A percentile compares a stretch with the other conserved stretches of the same genome.
phyloP scores from a whole-genome alignment of 1,140 invertebrate species.

The Asbolus verrucosus region DNA sequence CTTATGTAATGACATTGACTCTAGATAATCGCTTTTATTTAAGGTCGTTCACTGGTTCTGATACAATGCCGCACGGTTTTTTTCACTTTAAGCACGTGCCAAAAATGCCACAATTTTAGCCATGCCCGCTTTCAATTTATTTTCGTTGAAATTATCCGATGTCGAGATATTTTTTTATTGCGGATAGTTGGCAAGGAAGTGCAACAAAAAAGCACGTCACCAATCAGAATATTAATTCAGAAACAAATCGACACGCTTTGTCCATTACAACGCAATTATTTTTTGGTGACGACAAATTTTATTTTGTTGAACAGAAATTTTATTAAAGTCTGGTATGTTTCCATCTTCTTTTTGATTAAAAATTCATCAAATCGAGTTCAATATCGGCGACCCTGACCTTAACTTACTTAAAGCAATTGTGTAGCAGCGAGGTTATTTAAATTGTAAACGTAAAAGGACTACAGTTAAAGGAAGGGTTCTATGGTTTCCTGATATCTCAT shows the following conservation, averaged over 20 bases:
- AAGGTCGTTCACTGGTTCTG: slow-evolving; percentile 23
- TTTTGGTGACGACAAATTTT: too few relatives aligned
- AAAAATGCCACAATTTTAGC: slow-evolving; percentile 1
- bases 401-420: not conserved
- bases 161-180: too few relatives aligned
- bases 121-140: not conserved
- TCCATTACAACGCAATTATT: too few relatives aligned
- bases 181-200: not conserved
- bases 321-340: too few relatives aligned
- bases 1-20: too few relatives aligned
- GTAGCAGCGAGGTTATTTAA: not conserved
- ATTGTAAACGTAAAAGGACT: not conserved
- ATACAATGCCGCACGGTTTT: too few relatives aligned
- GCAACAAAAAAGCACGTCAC: too few relatives aligned
- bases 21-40: not conserved
- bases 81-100: slow-evolving; percentile 14
- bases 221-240: too few relatives aligned
- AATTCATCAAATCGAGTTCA: slow-evolving; percentile 9
- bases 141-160: too few relatives aligned
- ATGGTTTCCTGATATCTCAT: too few relatives aligned
- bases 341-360: not conserved
- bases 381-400: slow-evolving; percentile 15
- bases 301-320: too few relatives aligned
- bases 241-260: too few relatives aligned
- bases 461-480: not conserved